These are phyloP conservation scores for Mantis religiosa DNA, from an alignment of 2,888 invertebrate genomes.

Conservation along the genomic window DNA sequence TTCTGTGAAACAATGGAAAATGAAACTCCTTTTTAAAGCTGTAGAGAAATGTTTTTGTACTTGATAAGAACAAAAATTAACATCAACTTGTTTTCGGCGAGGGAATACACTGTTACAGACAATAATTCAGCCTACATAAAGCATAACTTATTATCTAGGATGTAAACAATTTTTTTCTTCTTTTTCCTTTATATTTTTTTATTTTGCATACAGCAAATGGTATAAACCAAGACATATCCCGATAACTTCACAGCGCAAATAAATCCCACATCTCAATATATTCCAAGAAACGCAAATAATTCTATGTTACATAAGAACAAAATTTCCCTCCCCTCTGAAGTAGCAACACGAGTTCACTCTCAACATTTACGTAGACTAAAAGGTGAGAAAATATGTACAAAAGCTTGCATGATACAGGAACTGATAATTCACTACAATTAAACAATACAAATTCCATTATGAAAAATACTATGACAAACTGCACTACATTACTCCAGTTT, in stretches of 20 bases:
- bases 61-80: not conserved
- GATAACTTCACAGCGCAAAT: not conserved
- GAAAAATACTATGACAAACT: not conserved
- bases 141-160: not conserved
- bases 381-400: not conserved
- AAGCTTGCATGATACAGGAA: not conserved
- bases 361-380: not conserved
- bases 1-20: not conserved
- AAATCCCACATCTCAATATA: not conserved
- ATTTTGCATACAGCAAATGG: not conserved
- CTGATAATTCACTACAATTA: constrained; percentile 1
- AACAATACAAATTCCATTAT: not conserved
- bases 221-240: not conserved
- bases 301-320: constrained; percentile 7
- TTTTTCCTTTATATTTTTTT: not conserved
- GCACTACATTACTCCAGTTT: not conserved
- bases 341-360: not conserved
- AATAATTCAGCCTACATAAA: not conserved
- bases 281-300: not conserved
- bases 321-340: not conserved
- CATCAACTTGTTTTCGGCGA: not conserved
- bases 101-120: not conserved
- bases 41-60: not conserved
- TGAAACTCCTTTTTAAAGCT: not conserved
- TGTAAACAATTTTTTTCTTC: not conserved